Evolutionary conservation across 2,113 vertebrate species (phyloP).

Genomic region (Uropsilus gracilis): DNA sequence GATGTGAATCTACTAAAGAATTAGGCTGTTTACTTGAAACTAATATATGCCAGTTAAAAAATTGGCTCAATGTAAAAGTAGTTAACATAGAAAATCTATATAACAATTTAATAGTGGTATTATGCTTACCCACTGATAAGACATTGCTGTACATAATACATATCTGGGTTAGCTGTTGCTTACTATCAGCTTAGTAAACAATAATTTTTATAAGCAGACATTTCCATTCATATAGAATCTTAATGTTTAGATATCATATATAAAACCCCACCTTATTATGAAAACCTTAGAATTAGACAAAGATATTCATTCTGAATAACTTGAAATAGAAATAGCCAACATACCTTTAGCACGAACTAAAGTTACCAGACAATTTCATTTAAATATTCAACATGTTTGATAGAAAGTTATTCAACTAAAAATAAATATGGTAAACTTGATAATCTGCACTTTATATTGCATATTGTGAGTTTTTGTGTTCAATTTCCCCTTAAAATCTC

Average conservation of each 20-base stretch:
- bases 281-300: neutral
- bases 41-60: no score
- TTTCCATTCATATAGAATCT: neutral
- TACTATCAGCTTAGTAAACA: neutral
- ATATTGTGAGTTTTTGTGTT: neutral
- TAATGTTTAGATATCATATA: neutral
- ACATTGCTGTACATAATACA: neutral
- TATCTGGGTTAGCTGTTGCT: neutral
- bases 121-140: neutral
- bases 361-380: neutral
- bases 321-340: slow-evolving; percentile 19
- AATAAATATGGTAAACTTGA: neutral
- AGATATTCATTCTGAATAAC: neutral
- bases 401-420: slow-evolving; percentile 24
- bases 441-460: neutral
- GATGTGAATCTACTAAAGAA: no score
- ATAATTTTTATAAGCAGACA: neutral
- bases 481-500: neutral
- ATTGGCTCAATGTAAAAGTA: neutral
- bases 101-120: neutral
- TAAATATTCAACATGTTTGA: neutral
- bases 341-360: neutral
- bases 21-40: no score
- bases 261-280: neutral
- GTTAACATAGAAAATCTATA: neutral